These are phyloP conservation scores for Bombus impatiens DNA, from an alignment of 1,140 invertebrate genomes.

Conservation along the genomic window DNA sequence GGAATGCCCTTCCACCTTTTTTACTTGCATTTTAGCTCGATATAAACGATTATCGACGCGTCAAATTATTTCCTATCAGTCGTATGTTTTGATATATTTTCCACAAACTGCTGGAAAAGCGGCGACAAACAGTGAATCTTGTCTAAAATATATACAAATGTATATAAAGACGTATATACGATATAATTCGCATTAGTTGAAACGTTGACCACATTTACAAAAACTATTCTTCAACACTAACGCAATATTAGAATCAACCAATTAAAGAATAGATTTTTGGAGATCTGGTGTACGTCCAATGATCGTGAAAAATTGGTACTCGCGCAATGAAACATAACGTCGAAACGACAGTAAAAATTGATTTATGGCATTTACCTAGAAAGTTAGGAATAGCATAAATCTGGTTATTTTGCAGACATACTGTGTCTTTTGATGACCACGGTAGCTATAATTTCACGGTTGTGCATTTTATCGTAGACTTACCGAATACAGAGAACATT, in stretches of 20 bases:
- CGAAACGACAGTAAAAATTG: not conserved
- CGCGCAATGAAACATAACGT: too few species aligned
- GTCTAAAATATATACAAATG: too few species aligned
- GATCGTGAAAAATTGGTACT: too few species aligned
- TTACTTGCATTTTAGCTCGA: not conserved
- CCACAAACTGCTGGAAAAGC: not conserved
- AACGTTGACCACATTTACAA: too few species aligned
- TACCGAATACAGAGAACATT: constrained; percentile 26
- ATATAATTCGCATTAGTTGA: not conserved
- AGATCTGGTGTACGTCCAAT: too few species aligned
- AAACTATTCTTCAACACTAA: too few species aligned
- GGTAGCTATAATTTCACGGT: constrained; percentile 33
- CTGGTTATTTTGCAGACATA: not conserved
- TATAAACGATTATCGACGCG: too few species aligned
- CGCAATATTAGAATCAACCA: too few species aligned
- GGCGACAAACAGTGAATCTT: not conserved
- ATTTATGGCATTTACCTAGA: not conserved
- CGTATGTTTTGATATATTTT: not conserved
- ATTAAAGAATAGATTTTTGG: too few species aligned
- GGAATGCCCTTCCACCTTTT: not conserved
- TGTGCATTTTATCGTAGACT: constrained; percentile 5
- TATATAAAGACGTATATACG: not conserved
- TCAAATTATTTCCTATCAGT: not conserved
- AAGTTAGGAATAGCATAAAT: not conserved
- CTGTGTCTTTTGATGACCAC: not conserved